A percentile compares a stretch with the other conserved stretches of the same genome.
These are phyloP conservation scores for Sepioteuthis lessoniana DNA, from an alignment of 2,888 invertebrate genomes.

Conservation along the genomic window DNA sequence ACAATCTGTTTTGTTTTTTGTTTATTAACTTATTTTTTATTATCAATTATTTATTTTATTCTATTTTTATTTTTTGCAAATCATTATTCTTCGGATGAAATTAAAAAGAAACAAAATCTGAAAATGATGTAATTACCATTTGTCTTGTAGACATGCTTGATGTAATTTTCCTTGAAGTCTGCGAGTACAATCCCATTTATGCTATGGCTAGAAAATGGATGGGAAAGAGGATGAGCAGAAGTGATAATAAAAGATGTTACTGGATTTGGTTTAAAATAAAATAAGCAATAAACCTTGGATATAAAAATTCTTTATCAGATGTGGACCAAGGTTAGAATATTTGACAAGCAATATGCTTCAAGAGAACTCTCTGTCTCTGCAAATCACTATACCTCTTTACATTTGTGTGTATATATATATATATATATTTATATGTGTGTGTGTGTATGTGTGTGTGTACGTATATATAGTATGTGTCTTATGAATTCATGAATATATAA, in stretches of 20 bases:
- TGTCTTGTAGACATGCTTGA: not conserved
- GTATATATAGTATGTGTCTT: too few relatives aligned
- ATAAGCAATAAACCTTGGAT: not conserved
- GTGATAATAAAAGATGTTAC: not conserved
- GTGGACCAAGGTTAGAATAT: not conserved
- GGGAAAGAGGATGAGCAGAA: not conserved
- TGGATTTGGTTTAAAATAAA: not conserved
- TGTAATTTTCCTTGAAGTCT: not conserved
- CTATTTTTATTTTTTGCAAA: not conserved
- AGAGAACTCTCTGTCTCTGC: too few relatives aligned
- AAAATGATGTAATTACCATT: conserved; percentile 6
- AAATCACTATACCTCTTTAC: too few relatives aligned
- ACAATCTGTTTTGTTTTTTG: not conserved
- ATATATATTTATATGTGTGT: too few relatives aligned
- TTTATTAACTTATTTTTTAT: not conserved
- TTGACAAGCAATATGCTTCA: not conserved
- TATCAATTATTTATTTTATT: not conserved
- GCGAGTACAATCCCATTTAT: not conserved
- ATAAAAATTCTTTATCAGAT: not conserved
- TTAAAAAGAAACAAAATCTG: conserved; percentile 33
- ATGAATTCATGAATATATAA: too few relatives aligned
- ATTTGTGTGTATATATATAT: too few relatives aligned
- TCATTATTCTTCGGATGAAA: conserved; percentile 12
- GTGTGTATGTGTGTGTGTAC: too few relatives aligned
- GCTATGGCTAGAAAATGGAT: not conserved